Base-by-base conservation (phyloP, 1,140 invertebrate genomes). In the Hylyphantes graminicola region DNA sequence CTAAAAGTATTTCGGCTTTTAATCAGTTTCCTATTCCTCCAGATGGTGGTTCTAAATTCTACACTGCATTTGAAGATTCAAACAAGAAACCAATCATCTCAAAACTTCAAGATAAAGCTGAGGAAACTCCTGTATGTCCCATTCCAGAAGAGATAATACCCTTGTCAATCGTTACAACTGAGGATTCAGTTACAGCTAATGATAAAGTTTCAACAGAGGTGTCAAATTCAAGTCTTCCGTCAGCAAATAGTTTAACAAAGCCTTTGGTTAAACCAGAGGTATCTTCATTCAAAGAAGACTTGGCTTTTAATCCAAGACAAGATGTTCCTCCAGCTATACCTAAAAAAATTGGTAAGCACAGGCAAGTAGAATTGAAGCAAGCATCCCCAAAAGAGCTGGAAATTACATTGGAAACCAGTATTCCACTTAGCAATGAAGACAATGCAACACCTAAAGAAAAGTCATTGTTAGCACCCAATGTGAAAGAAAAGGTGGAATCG, bases 101-200 rank as follows among this genome's bases (percentile, higher is more conserved):
- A 17, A 35, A 35, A 35, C 11, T 53, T 9, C 48, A 70, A 12
- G 11, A 74, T 53, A 10, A 8, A 7, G 15, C 10, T 17, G 50
- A 21, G 21, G 63, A 65, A 61, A 21, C 21, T 2, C 21, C 10
- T 54, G 15, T 61, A 53, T 83, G 80, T 67, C 80, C 80, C 11
- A 63, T 83, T 7, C 80, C 80, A 48, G 80, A 83, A 83, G 80
- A 83, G 75, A 83, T 83, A 19, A 83, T 83, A 64, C 80, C 70
- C 15, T 65, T 77, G 19, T 35, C 35, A 35, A 35, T 35, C 35
- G 35, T 35, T 35, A 35, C 35, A 35, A 35, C 35, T 35, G 35
- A 35, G 1, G 35, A 35, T 35, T 35, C 35, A 35, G 35, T 35
- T 76, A 4, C 7, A 21, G 15, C 10, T 19, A 15, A 13, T 76